These are phyloP conservation scores for Oceanodroma leucorhoa DNA, from an alignment of 2,797 vertebrate species.

Conservation along the genomic window DNA sequence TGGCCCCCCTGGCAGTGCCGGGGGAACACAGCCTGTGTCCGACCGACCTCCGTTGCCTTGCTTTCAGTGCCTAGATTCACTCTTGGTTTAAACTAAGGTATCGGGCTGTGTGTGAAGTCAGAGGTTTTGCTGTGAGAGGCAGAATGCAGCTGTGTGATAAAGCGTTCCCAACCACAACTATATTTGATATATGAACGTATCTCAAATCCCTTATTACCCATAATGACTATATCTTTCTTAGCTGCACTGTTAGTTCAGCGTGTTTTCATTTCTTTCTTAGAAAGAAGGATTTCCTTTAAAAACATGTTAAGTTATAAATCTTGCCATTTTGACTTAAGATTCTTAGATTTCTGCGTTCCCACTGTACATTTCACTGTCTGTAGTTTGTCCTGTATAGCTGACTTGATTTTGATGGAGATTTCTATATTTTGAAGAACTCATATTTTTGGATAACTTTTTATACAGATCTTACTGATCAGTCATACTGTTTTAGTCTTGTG, in stretches of 20 bases:
- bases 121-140: neutral
- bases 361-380: neutral
- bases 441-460: neutral
- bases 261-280: neutral
- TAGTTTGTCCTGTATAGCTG: neutral
- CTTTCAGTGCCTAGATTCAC: neutral
- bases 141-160: neutral
- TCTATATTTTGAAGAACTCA: neutral
- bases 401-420: neutral
- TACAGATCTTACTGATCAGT: neutral
- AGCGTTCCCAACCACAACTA: neutral
- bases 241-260: neutral
- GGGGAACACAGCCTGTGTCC: neutral
- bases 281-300: neutral
- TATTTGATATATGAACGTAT: neutral
- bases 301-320: neutral
- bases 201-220: neutral
- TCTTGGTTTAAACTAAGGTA: neutral
- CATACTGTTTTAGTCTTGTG: neutral
- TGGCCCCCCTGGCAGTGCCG: neutral
- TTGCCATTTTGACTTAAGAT: neutral
- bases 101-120: neutral
- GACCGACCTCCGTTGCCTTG: fast-evolving
- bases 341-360: neutral
- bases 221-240: neutral